These are phyloP conservation scores for Grapholita molesta DNA, from an alignment of 1,140 invertebrate species.

Conservation along the genomic window DNA sequence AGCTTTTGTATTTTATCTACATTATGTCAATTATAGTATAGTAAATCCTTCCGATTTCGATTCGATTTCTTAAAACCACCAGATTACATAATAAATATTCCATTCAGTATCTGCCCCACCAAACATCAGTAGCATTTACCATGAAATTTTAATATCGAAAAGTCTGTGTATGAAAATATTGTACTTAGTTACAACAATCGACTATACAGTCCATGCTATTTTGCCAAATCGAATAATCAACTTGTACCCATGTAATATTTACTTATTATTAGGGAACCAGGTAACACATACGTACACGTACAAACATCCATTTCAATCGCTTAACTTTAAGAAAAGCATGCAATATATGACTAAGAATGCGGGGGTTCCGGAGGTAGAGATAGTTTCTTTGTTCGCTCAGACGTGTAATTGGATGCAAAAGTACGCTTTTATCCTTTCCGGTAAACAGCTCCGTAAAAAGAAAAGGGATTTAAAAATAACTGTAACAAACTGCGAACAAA, in stretches of 20 bases:
- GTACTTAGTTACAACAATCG: too few species aligned
- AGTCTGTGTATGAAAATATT: too few species aligned
- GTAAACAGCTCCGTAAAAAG: neutral
- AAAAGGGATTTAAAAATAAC: conserved; percentile 6
- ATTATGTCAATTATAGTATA: too few species aligned
- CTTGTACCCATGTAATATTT: neutral
- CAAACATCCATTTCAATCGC: neutral
- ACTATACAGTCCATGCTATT: too few species aligned
- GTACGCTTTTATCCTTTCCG: conserved; percentile 12
- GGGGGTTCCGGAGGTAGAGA: conserved; percentile 19
- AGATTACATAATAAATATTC: too few species aligned
- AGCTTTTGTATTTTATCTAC: too few species aligned
- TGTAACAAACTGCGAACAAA: neutral
- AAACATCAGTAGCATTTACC: too few species aligned
- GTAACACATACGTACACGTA: neutral
- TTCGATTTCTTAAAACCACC: too few species aligned
- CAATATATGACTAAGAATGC: conserved; percentile 41
- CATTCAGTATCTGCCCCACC: too few species aligned
- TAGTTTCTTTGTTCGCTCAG: conserved; percentile 63
- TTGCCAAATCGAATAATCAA: too few species aligned
- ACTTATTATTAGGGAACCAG: neutral
- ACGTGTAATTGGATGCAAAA: conserved; percentile 56
- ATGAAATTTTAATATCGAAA: too few species aligned
- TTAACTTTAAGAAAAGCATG: conserved; percentile 1
- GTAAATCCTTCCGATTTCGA: too few species aligned